A percentile compares a stretch with the other conserved stretches of the same genome.
Evolutionary conservation across 1,140 invertebrate species (phyloP).

Genomic region (Adelges cooleyi): DNA sequence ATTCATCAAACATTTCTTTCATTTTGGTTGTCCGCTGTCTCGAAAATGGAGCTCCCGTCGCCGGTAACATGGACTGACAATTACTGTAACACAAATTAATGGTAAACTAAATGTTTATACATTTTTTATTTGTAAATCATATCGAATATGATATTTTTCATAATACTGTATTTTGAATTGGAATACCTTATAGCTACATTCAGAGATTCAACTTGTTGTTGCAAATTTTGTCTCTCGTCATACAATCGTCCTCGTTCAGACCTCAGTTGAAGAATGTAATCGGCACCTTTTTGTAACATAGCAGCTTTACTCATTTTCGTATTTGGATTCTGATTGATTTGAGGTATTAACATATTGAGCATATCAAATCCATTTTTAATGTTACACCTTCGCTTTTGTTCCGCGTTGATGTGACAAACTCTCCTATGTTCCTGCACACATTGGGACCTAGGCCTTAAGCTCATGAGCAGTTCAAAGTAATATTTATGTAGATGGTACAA

Average conservation of each 20-base stretch:
- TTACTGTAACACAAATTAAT: constrained; percentile 50
- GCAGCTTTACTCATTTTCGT: constrained; percentile 91
- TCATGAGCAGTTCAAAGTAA: constrained; percentile 33
- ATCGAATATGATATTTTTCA: too few relatives aligned
- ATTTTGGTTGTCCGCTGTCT: constrained; percentile 79
- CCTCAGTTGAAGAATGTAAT: constrained; percentile 85
- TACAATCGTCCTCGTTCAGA: constrained; percentile 73
- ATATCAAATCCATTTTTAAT: constrained; percentile 97
- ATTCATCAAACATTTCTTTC: constrained; percentile 88
- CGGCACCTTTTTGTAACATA: constrained; percentile 92
- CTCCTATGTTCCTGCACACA: constrained; percentile 51
- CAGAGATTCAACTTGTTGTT: constrained; percentile 76
- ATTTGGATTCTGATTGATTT: constrained; percentile 78
- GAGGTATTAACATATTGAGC: constrained; percentile 84
- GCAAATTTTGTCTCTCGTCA: constrained; percentile 77
- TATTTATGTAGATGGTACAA: background rate
- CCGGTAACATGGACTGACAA: constrained; percentile 87
- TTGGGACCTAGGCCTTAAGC: constrained; percentile 33
- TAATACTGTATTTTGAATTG: too few relatives aligned
- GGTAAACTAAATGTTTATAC: too few relatives aligned
- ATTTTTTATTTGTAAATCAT: too few relatives aligned
- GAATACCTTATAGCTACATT: constrained; percentile 72
- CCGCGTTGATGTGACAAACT: constrained; percentile 86
- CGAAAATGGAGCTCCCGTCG: constrained; percentile 86
- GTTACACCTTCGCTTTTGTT: constrained; percentile 93